Evolutionary conservation across 2,797 vertebrate genomes (phyloP).

Genomic region (Anniella stebbinsi): DNA sequence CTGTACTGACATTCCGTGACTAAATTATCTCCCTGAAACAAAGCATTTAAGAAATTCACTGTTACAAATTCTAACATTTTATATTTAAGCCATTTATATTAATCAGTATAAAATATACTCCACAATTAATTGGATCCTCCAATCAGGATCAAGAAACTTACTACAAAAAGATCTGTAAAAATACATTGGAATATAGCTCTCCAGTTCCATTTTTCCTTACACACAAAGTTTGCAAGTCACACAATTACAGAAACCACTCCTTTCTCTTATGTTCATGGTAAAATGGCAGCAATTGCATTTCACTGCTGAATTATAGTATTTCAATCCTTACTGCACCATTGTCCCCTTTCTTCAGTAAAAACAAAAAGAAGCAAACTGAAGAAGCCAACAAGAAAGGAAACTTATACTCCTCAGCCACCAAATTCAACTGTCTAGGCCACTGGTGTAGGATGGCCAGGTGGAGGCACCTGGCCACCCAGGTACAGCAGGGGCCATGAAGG

Average conservation of each 20-base stretch:
- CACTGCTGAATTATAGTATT: neutral
- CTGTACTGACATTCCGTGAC: conserved; percentile 90
- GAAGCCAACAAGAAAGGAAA: neutral
- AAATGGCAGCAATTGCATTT: neutral
- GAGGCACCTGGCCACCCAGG: too few species aligned
- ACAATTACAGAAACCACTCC: neutral
- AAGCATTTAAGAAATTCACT: conserved; percentile 49
- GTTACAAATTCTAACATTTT: conserved; percentile 26
- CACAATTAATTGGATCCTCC: neutral
- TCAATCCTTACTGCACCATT: neutral
- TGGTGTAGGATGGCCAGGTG: too few species aligned
- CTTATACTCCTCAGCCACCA: too few species aligned
- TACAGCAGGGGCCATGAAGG: too few species aligned
- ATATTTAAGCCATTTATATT: neutral
- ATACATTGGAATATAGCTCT: neutral
- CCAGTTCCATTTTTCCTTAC: neutral
- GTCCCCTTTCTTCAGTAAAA: neutral
- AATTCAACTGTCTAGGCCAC: too few species aligned
- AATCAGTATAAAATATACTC: neutral
- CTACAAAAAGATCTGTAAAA: neutral
- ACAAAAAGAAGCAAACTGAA: neutral
- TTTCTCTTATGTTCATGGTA: neutral
- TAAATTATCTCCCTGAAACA: conserved; percentile 87
- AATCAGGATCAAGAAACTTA: neutral
- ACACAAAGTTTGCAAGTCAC: neutral